Conservation (phyloP, 2,888 invertebrate genomes). For the Drosophila percnosoma region DNA sequence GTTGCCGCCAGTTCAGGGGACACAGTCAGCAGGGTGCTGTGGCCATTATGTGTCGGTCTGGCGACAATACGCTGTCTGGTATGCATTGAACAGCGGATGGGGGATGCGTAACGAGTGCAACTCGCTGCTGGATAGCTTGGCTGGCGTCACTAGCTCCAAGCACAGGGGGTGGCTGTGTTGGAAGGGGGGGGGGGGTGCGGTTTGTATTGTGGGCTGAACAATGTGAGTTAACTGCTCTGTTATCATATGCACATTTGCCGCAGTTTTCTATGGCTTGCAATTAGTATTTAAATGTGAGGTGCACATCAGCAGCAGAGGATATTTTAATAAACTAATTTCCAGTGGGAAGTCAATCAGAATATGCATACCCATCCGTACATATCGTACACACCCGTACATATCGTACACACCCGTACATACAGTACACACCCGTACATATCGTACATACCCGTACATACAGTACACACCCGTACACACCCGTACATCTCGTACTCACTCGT, state of each 20-base stretch:
- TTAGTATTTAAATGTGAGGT: slow-evolving; percentile 61
- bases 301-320: slow-evolving; percentile 19
- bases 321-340: slow-evolving; percentile 68
- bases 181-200: neutral
- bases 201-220: neutral
- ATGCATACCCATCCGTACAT: too few relatives aligned
- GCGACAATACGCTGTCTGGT: slow-evolving; percentile 57
- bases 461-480: too few relatives aligned
- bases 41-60: slow-evolving; percentile 57
- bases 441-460: too few relatives aligned
- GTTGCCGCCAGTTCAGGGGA: slow-evolving; percentile 18
- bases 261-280: slow-evolving; percentile 46
- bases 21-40: slow-evolving; percentile 37
- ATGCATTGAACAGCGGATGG: slow-evolving; percentile 1
- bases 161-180: neutral
- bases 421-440: too few relatives aligned
- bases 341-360: neutral
- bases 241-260: slow-evolving; percentile 42
- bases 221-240: slow-evolving; percentile 26
- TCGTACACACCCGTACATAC: too few relatives aligned
- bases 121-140: slow-evolving; percentile 28
- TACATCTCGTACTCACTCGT: too few relatives aligned
- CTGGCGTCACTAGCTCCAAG: slow-evolving; percentile 41
- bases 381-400: too few relatives aligned
- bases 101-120: slow-evolving; percentile 47